Conservation (phyloP, 2,113 vertebrate genomes). For the Stigmatopora nigra region DNA sequence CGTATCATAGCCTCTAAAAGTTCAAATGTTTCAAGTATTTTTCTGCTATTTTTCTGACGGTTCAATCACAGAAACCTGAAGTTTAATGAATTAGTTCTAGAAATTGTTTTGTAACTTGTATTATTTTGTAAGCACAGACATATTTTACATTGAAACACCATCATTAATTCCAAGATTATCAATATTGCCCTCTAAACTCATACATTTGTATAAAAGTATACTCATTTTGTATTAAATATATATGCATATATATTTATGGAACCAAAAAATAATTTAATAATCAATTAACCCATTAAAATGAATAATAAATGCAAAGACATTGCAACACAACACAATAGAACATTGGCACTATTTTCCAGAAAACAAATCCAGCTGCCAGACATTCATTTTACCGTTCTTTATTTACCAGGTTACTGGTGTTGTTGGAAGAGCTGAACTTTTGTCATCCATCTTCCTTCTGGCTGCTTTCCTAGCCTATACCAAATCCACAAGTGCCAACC, state of each 20-base stretch:
- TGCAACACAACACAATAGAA: background rate
- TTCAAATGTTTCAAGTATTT: background rate
- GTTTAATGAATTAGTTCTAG: too few species aligned
- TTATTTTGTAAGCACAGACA: too few species aligned
- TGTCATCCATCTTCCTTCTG: conserved; percentile 94
- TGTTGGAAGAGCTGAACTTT: conserved; percentile 92
- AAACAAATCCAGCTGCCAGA: background rate
- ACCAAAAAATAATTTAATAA: too few species aligned
- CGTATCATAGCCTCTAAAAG: background rate
- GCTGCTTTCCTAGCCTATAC: conserved; percentile 93
- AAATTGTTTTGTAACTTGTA: too few species aligned
- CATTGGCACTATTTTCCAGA: background rate
- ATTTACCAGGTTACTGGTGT: conserved; percentile 85
- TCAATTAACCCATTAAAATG: too few species aligned
- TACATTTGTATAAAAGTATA: too few species aligned
- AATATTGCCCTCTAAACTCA: too few species aligned
- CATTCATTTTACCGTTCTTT: background rate
- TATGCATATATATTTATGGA: background rate
- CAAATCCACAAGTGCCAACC: conserved; percentile 84
- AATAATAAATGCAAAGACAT: background rate
- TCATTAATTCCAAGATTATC: too few species aligned
- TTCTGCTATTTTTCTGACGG: background rate
- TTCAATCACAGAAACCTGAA: too few species aligned
- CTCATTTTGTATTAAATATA: background rate
- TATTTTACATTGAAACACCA: too few species aligned